Conservation (phyloP, 2,113 vertebrate species). For the Apeltes quadracus region DNA sequence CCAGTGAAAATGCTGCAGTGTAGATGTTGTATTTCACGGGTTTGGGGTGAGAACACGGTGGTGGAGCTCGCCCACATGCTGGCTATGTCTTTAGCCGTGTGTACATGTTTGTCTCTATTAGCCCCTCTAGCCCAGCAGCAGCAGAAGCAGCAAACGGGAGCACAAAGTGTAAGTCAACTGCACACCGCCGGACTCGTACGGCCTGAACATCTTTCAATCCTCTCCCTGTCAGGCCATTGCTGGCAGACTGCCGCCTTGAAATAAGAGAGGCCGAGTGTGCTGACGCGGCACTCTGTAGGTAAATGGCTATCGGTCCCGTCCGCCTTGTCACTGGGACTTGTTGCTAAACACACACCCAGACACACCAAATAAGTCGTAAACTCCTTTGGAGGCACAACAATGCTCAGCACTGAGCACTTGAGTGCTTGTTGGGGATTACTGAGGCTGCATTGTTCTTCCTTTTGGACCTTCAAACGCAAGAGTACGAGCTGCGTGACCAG, state of each 20-base stretch:
- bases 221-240: constrained; percentile 30
- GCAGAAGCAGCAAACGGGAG: constrained; percentile 4
- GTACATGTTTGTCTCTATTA: not conserved
- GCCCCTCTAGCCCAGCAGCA: not conserved
- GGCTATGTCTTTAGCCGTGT: constrained; percentile 22
- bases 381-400: constrained; percentile 17
- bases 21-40: not conserved
- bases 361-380: constrained; percentile 15
- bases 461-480: not conserved
- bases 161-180: constrained; percentile 41
- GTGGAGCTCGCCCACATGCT: not conserved
- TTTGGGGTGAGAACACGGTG: not conserved
- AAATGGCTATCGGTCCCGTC: constrained; percentile 63
- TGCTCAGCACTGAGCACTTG: constrained; percentile 9
- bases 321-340: constrained; percentile 31
- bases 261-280: constrained; percentile 61
- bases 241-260: constrained; percentile 56
- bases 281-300: constrained; percentile 61
- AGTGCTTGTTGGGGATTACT: constrained; percentile 10
- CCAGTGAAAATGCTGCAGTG: not conserved
- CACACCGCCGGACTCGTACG: constrained; percentile 2
- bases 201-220: constrained; percentile 50
- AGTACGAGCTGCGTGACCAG: constrained; percentile 22
- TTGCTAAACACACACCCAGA: not conserved
- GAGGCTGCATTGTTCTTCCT: too few relatives aligned